Evolutionary conservation across 2,113 vertebrate genomes (phyloP).

Genomic region (Telmatochromis brichardi): DNA sequence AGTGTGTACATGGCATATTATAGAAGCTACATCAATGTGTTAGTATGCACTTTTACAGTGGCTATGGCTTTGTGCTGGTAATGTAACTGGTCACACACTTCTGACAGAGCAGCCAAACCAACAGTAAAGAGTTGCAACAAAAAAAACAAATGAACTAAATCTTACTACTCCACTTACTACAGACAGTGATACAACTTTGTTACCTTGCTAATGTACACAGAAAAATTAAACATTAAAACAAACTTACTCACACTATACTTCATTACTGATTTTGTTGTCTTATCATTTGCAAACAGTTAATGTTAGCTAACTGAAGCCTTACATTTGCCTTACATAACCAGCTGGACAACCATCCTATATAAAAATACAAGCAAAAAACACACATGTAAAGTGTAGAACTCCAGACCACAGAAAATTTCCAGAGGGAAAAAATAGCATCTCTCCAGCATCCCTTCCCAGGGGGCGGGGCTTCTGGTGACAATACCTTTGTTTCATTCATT

Average conservation of each 20-base stretch:
- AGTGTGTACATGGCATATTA: neutral
- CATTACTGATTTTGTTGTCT: neutral
- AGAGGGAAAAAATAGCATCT: neutral
- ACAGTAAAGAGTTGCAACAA: neutral
- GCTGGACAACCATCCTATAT: neutral
- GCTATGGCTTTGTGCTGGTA: neutral
- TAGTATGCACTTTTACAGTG: neutral
- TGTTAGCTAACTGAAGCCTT: neutral
- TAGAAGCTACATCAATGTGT: neutral
- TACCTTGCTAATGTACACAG: neutral
- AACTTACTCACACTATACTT: neutral
- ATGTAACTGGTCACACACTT: neutral
- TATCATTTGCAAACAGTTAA: neutral
- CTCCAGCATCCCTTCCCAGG: neutral
- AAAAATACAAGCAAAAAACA: neutral
- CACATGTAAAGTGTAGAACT: neutral
- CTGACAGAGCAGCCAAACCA: neutral
- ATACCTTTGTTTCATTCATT: neutral
- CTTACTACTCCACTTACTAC: neutral
- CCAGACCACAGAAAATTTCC: neutral
- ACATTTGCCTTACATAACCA: neutral
- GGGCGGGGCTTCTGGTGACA: neutral
- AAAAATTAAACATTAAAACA: neutral
- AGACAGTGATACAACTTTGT: neutral
- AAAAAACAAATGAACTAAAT: neutral